Base-by-base conservation (phyloP, 2,888 invertebrate genomes). In the Hololepta plana region DNA sequence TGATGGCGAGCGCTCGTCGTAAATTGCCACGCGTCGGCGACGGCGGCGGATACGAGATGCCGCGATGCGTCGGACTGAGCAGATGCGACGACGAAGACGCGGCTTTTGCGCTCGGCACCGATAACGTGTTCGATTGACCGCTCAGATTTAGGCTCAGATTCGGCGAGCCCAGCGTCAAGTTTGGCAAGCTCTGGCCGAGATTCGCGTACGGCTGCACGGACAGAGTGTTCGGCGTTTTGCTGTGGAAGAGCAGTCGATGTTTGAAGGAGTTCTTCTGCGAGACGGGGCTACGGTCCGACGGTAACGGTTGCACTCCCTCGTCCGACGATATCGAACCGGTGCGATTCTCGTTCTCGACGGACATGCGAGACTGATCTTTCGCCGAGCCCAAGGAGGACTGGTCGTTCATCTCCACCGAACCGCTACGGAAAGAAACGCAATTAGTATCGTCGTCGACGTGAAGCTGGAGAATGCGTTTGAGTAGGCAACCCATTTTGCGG, bases 1-100 rank as follows among this genome's bases (percentile, higher is more conserved):
- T 76, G 45, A 80, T 72, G 19, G 75, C 73, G 44, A 72, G 50
- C 12, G 72, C 71, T 30, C 75, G 60, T 39, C 65, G 60, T 28
- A 75, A 44, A 27, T 71, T 71, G 25, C 63, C 72, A 44, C 73
- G 66, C 31, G 64, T 62, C 29, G 65, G 82, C 36, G 80, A 82
- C 12, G 80, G 79, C 4, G 84, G 84, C 28, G 84, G 82, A 51
- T 84, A 82, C 35, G 80, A 81, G 32, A 72, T 71, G 32, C 81
- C 82, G 39, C 72, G 62, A 43, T 68, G 64, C 40, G 68, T 65
- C 6, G 72, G 64, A 44, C 61, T 66, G 40, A 60, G 45, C 41
- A 60, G 50, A 40, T 51, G 58, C n/a, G n/a, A n/a, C n/a, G n/a
- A n/a, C n/a, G n/a, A n/a, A n/a, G n/a, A n/a, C n/a, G n/a, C n/a